Base-by-base conservation (phyloP, 2,113 vertebrate genomes). In the Crypturellus undulatus region DNA sequence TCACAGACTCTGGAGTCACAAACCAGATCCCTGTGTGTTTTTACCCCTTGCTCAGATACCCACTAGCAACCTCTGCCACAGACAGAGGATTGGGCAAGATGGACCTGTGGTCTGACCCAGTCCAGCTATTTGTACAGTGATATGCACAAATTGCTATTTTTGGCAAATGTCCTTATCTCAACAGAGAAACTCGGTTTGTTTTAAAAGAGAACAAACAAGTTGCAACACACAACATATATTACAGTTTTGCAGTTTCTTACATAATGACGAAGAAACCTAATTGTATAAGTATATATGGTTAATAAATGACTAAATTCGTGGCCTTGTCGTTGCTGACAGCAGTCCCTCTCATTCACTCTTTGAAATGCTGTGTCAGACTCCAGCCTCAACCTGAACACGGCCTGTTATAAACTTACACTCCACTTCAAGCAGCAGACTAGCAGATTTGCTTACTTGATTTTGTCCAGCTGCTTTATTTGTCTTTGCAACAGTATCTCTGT, bases 301-400 rank as follows among this genome's bases (percentile, higher is more conserved):
- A 91, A 96, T 87, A 81, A 93, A 58, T 89, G 3, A 77, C 88
- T 75, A 72, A 43, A 21, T 47, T 47, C 47, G 38, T 79, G 79
- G 22, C 76, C 52, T 78, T 84, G 56, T 60, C 64, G 59, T 34
- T 25, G 47, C 21, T 56, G 64, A 58, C 58, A 69, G 34, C 75
- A 77, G 45, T 6, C 13, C 24, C 19, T 56, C 12, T 63, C 67
- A 54, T 15, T 79, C 30, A 28, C 28, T 16, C 47, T 52, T 28
- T 34, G 42, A 79, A 94, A 89, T 58, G 13, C 42, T 34, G 45
- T 12, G 19, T n/a, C 52, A 58, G 32, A 80, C 24, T 72, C 47
- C 59, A 85, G 78, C 63, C 14, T 49, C 40, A n/a, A 65, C 42
- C n/a, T 51, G 75, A 76, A 45, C 15, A 5, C 0, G 1, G 40